phyloP scores from a whole-genome alignment of 2,797 vertebrate genomes.

The Dryobates pubescens region DNA sequence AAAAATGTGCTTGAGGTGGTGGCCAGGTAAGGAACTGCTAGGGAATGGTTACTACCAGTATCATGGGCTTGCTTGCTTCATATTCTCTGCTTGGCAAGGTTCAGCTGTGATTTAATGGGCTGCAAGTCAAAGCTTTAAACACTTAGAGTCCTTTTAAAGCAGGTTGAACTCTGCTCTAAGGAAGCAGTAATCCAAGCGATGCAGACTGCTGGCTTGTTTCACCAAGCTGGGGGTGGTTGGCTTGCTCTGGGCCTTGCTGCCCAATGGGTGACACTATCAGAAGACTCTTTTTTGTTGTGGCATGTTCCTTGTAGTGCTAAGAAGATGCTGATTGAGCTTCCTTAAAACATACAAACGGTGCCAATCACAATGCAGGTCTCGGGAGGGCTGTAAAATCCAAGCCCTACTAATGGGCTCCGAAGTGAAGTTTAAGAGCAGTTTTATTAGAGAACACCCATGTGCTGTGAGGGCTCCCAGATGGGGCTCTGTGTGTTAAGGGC shows the following conservation, averaged over 20 bases:
- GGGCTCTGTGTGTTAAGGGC: not conserved
- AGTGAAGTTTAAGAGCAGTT: not conserved
- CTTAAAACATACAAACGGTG: not conserved
- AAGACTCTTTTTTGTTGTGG: not conserved
- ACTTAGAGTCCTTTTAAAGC: not conserved
- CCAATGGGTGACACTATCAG: not conserved
- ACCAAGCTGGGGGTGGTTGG: not conserved
- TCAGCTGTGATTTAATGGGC: not conserved
- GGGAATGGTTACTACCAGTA: not conserved
- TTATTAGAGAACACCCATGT: not conserved
- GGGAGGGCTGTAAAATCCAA: not conserved
- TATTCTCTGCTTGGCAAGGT: not conserved
- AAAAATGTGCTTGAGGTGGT: not conserved
- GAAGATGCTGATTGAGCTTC: not conserved
- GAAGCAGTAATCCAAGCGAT: not conserved
- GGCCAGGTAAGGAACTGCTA: not conserved
- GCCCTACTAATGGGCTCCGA: not conserved
- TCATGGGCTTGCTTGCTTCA: not conserved
- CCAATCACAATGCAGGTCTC: not conserved
- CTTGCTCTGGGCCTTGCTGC: not conserved
- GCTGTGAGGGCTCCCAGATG: not conserved
- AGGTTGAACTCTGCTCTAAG: not conserved
- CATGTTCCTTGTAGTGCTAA: not conserved
- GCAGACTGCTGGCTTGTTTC: not conserved
- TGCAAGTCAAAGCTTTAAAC: not conserved